These are phyloP conservation scores for Catonia carolina DNA, from an alignment of 2,888 invertebrate genomes.

Conservation along the genomic window DNA sequence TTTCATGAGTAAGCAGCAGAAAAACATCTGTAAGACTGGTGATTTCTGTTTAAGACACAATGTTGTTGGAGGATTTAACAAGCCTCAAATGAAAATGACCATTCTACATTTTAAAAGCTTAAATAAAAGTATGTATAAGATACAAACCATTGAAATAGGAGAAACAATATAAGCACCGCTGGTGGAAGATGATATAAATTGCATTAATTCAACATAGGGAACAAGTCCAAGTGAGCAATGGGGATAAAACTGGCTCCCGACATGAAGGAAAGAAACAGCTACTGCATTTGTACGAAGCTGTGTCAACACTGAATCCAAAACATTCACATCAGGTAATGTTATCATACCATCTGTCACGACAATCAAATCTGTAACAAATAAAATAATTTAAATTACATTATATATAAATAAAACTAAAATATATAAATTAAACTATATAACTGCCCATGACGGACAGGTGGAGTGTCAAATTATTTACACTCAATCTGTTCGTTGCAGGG, in stretches of 20 bases:
- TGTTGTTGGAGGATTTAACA: too few relatives aligned
- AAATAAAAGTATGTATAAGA: too few relatives aligned
- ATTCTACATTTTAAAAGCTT: too few relatives aligned
- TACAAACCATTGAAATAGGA: constrained; percentile 46
- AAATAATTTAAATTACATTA: constrained; percentile 24
- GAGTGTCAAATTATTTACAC: too few relatives aligned
- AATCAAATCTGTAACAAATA: constrained; percentile 54
- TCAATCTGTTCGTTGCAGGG: too few relatives aligned
- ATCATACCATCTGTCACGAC: constrained; percentile 69
- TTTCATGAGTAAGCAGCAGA: too few relatives aligned
- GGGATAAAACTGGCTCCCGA: constrained; percentile 59
- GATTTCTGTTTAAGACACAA: too few relatives aligned
- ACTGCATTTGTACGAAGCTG: constrained; percentile 67
- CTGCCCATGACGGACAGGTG: too few relatives aligned
- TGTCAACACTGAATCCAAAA: constrained; percentile 62
- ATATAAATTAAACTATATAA: too few relatives aligned
- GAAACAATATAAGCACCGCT: constrained; percentile 61
- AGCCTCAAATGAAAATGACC: too few relatives aligned
- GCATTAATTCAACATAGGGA: constrained; percentile 64
- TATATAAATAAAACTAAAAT: too few relatives aligned
- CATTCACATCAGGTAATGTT: constrained; percentile 61
- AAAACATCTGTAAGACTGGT: too few relatives aligned
- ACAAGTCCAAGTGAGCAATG: constrained; percentile 60
- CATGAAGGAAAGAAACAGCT: constrained; percentile 67
- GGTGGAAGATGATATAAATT: constrained; percentile 67